Evolutionary conservation across 2,797 vertebrate species (phyloP), one percentile per base, ranked within the genome.

Genomic region (Morus bassanus): DNA sequence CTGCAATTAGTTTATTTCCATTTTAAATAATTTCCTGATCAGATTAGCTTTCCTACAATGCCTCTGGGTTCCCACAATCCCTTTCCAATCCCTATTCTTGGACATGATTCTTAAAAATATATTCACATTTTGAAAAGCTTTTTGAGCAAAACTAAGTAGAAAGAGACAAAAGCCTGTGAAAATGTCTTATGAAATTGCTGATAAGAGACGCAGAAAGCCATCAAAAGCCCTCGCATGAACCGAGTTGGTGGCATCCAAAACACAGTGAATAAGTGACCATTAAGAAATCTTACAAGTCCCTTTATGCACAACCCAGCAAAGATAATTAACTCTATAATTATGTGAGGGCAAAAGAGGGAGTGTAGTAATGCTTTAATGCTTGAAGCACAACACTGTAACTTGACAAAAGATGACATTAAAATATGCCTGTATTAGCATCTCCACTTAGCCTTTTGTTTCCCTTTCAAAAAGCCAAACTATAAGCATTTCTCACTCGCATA

Each of bases 251-350:
- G 33, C 72, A 68, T 56, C 67, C 50, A 67, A 87, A 93, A 69
- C 23, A 84, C 39, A 74, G 30, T 18, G 88, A 87, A 89, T 76
- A 85, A 95, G 93, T 87, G 88, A 92, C 77, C 94, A 80, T 90
- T 89, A 95, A 78, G 84, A 89, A 95, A 92, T 89, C 61, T 81
- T 89, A 60, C 60, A 64, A 88, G 80, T 85, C 72, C 79, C 78
- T 95, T 87, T 92, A 88, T 72, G 84, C 80, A 85, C 48, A 95
- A 91, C 69, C 75, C 50, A 67, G 64, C 41, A 78, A 94, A 92
- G 72, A 92, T 88, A 96, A 96, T 93, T 93, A 96, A 95, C 82
- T 72, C 60, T 80, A 46, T 85, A 95, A 94, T 91, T 88, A 93
- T 25, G 77, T 43, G 41, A 95, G 67, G 59, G 83, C 80, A 90